phyloP scores from a whole-genome alignment of 2,113 vertebrate species.

The Pelecanus crispus region DNA sequence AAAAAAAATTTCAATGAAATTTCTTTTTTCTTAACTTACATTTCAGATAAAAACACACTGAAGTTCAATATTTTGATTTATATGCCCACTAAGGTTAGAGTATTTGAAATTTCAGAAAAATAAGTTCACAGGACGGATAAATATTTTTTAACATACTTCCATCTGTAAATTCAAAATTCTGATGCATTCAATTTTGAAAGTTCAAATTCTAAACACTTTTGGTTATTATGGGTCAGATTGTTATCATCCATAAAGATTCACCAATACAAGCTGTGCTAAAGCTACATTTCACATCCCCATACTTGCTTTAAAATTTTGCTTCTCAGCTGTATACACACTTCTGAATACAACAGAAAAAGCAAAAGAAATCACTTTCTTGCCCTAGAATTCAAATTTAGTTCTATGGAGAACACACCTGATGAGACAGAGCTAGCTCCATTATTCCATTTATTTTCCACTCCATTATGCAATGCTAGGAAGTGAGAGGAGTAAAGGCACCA shows the following conservation, averaged over 20 bases:
- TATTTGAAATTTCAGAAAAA: not conserved
- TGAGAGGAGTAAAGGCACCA: not conserved
- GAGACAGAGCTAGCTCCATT: not conserved
- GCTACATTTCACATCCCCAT: not conserved
- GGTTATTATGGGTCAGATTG: not conserved
- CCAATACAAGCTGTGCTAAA: not conserved
- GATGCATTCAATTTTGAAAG: not conserved
- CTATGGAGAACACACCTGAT: not conserved
- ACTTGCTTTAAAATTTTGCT: not conserved
- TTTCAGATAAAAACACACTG: not conserved
- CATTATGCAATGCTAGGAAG: not conserved
- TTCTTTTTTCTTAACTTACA: not conserved
- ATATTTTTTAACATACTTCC: not conserved
- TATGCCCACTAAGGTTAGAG: accelerated
- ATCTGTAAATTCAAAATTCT: not conserved
- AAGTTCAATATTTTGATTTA: not conserved
- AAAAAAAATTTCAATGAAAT: not conserved
- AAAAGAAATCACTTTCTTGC: not conserved
- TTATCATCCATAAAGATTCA: not conserved
- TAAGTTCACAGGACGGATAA: not conserved
- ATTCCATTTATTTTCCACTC: not conserved
- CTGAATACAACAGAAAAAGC: not conserved
- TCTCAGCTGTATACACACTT: not conserved
- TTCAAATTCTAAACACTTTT: not conserved
- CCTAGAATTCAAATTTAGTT: not conserved